Percentiles rank a stretch among this genome's conserved stretches.
phyloP scores from a whole-genome alignment of 1,140 invertebrate genomes.

The Propsilocerus akamusi region DNA sequence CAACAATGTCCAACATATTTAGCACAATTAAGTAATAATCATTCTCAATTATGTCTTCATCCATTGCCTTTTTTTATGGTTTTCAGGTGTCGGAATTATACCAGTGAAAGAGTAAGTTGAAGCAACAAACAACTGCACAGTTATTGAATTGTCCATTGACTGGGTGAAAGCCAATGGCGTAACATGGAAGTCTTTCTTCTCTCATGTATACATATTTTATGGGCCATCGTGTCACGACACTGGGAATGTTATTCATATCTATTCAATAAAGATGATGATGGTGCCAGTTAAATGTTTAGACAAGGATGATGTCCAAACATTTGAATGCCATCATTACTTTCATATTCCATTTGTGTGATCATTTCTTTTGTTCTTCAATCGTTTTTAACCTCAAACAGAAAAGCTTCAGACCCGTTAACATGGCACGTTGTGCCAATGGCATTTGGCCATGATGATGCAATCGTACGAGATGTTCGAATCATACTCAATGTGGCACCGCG shows the following conservation, averaged over 20 bases:
- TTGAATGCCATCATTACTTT: too few species aligned
- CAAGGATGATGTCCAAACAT: too few species aligned
- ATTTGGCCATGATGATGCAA: conserved; percentile 10
- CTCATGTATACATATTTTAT: too few species aligned
- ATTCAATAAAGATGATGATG: not conserved
- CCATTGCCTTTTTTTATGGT: too few species aligned
- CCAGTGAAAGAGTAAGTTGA: conserved; percentile 83
- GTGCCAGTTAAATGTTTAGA: too few species aligned
- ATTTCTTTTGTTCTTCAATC: not conserved
- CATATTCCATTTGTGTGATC: too few species aligned
- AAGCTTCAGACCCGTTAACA: conserved; percentile 46
- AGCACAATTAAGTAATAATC: not conserved
- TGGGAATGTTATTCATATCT: not conserved
- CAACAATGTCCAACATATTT: not conserved
- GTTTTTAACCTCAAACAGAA: conserved; percentile 25
- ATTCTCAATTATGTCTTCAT: conserved; percentile 4
- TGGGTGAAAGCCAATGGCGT: too few species aligned
- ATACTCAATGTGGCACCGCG: conserved; percentile 42
- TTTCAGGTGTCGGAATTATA: conserved; percentile 71
- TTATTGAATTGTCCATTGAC: too few species aligned
- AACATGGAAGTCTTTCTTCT: too few species aligned
- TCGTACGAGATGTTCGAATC: conserved; percentile 30
- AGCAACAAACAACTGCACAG: too few species aligned
- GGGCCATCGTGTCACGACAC: too few species aligned
- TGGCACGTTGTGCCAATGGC: conserved; percentile 53